Base-by-base conservation (phyloP, 2,888 invertebrate genomes). In the Megamerina dolium region DNA sequence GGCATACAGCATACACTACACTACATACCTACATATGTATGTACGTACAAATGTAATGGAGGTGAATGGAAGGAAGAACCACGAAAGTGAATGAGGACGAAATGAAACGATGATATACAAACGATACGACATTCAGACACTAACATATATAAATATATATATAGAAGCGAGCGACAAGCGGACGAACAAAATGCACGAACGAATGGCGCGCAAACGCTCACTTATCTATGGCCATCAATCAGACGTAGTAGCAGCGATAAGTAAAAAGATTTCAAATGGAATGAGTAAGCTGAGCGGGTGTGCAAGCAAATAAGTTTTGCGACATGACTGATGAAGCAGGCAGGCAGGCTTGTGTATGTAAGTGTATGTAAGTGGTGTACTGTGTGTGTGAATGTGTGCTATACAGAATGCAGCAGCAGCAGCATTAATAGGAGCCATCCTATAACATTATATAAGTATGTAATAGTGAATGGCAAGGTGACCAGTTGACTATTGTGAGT, bases 171-270 rank as follows among this genome's bases (percentile, higher is more conserved):
- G 31, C 12, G 41, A 35, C 30, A 18, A 40, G 37, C 35, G 37
- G 35, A 30, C 32, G 32, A 29, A 21, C 32, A 35, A 36, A 44
- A 10, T 42, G 48, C 29, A 50, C 52, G 52, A 54, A 50, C 56
- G 53, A 55, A 55, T 55, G 55, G 54, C 58, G 53, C 57, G 23
- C n/a, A 55, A 55, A 53, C 55, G 53, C n/a, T n/a, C n/a, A n/a
- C 67, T 70, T 70, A 70, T 70, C 70, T 66, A 60, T 65, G 68
- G 66, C 68, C 70, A 70, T 70, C 70, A 70, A 70, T 70, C 70
- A 70, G 69, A 61, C 63, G 61, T 64, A 62, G 61, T n/a, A n/a
- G n/a, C n/a, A 59, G 61, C 64, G 70, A 70, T 70, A 70, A 70
- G 64, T 64, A 64, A 65, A 66, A 66, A 70, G 69, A 70, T 70